Conservation (phyloP, 2,113 vertebrate species). For the Parus major region DNA sequence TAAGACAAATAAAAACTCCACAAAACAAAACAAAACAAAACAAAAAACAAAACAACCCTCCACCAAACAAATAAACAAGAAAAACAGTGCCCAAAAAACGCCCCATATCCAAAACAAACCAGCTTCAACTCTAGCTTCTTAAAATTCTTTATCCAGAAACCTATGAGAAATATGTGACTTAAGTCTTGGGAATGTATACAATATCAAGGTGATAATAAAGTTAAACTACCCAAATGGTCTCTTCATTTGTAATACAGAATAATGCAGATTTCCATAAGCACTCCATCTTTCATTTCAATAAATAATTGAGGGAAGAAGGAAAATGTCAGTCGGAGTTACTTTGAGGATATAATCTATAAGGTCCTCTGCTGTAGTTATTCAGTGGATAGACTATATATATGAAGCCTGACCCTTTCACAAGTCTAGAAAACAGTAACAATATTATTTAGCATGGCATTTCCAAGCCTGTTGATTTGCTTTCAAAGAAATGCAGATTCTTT, state of each 20-base stretch:
- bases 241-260: not conserved
- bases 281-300: not conserved
- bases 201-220: not conserved
- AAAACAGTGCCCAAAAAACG: accelerated
- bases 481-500: accelerated
- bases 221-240: not conserved
- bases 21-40: not conserved
- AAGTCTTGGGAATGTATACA: not conserved
- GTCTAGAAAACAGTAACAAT: not conserved
- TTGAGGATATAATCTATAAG: not conserved
- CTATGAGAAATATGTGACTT: not conserved
- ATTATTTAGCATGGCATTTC: not conserved
- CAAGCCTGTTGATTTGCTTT: not conserved
- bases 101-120: accelerated
- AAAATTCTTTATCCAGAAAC: not conserved
- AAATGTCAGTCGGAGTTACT: not conserved
- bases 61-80: not conserved
- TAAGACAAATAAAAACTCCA: no score
- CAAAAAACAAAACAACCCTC: no score
- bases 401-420: not conserved
- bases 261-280: not conserved
- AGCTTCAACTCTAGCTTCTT: no score
- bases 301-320: not conserved
- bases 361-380: not conserved
- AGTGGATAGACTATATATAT: not conserved